Percentiles rank a stretch among this genome's conserved stretches.
Conservation (phyloP, 2,888 invertebrate species). For the Clusia tigrina region DNA sequence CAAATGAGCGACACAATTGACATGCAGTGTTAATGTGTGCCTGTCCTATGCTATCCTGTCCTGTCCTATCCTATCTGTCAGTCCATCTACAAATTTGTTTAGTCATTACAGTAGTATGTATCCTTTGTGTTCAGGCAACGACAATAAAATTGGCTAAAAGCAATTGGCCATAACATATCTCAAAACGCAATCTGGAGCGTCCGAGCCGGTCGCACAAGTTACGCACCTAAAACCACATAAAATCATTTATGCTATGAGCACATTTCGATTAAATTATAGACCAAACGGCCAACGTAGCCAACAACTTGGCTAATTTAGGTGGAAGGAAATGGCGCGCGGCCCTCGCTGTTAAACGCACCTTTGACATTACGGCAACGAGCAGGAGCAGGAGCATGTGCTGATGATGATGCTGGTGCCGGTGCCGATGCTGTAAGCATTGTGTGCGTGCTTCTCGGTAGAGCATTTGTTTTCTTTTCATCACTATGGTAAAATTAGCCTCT, state of each 20-base stretch:
- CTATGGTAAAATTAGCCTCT: too few species aligned
- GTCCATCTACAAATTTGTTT: not conserved
- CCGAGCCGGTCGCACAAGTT: not conserved
- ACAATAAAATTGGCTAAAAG: conserved; percentile 24
- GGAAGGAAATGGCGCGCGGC: too few species aligned
- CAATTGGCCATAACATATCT: conserved; percentile 24
- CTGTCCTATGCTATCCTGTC: not conserved
- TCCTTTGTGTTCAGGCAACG: not conserved
- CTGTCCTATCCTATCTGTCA: not conserved
- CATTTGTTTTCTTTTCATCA: too few species aligned
- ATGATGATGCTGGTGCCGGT: too few species aligned
- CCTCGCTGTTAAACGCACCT: too few species aligned
- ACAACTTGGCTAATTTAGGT: conserved; percentile 41
- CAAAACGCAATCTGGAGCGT: conserved; percentile 18
- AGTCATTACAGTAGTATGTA: not conserved
- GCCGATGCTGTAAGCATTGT: too few species aligned
- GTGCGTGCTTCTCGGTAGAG: too few species aligned
- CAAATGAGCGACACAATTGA: conserved; percentile 27
- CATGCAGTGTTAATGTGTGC: conserved; percentile 28
- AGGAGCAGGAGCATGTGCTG: too few species aligned
- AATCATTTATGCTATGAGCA: not conserved
- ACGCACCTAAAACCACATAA: not conserved
- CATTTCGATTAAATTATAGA: conserved; percentile 49
- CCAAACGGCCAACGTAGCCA: conserved; percentile 18
- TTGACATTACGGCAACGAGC: too few species aligned